phyloP scores from a whole-genome alignment of 2,113 vertebrate species.

The Lagopus leucura region DNA sequence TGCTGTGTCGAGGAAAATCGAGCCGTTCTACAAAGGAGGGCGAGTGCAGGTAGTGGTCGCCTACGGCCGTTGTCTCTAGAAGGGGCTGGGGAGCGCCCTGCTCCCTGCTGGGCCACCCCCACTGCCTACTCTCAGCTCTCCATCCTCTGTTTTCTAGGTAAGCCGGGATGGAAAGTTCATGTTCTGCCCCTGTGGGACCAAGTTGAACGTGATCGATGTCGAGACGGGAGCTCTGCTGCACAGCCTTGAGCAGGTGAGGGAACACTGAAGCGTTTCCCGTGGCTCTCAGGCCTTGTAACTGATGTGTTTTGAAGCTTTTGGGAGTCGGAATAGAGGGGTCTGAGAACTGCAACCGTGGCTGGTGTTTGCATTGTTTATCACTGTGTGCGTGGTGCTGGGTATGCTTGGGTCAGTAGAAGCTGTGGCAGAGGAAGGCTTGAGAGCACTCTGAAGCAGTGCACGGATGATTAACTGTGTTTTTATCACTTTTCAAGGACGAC shows the following conservation, averaged over 20 bases:
- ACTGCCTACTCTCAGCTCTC: accelerated
- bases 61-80: too few relatives aligned
- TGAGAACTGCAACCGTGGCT: neutral
- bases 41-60: slow-evolving; percentile 86
- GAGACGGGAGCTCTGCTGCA: slow-evolving; percentile 82
- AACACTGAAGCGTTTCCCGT: accelerated
- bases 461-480: accelerated
- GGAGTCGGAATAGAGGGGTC: accelerated
- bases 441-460: accelerated
- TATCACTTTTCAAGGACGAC: slow-evolving; percentile 81
- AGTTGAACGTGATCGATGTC: slow-evolving; percentile 88
- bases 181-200: slow-evolving; percentile 88
- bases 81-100: neutral
- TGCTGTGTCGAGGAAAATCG: slow-evolving; percentile 83
- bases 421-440: accelerated
- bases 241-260: slow-evolving; percentile 87
- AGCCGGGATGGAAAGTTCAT: slow-evolving; percentile 88
- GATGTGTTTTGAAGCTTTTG: accelerated
- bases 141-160: slow-evolving; percentile 70
- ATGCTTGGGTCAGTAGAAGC: neutral
- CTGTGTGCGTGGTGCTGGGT: accelerated
- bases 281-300: accelerated
- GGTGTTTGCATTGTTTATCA: accelerated
- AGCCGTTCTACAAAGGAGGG: slow-evolving; percentile 97
- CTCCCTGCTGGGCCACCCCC: neutral